These are phyloP conservation scores for Asbolus verrucosus DNA, from an alignment of 1,140 invertebrate genomes.

Conservation along the genomic window DNA sequence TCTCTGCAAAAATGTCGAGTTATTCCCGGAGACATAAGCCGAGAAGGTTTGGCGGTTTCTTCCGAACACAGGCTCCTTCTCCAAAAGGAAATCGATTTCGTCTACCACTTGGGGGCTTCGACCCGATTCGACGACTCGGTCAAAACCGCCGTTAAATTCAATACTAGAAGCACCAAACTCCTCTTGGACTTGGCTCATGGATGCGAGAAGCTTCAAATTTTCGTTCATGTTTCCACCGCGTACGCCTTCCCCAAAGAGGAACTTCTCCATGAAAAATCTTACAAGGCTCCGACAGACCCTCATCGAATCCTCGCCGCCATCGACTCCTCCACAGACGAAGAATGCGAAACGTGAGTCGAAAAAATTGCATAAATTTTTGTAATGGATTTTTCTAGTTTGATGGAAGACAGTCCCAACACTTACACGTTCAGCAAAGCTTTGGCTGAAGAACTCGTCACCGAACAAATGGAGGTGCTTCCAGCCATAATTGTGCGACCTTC, in stretches of 20 bases:
- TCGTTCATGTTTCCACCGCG: conserved; percentile 74
- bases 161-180: conserved; percentile 80
- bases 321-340: conserved; percentile 87
- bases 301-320: conserved; percentile 89
- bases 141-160: conserved; percentile 79
- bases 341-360: conserved; percentile 54
- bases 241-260: conserved; percentile 75
- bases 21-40: conserved; percentile 83
- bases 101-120: conserved; percentile 94
- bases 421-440: conserved; percentile 94
- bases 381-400: conserved; percentile 46
- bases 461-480: conserved; percentile 83
- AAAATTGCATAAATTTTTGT: conserved; percentile 78
- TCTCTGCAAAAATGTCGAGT: conserved; percentile 72
- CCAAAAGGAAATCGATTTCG: conserved; percentile 79
- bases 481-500: conserved; percentile 91
- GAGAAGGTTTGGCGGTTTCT: conserved; percentile 80
- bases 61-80: conserved; percentile 78
- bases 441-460: conserved; percentile 84
- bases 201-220: conserved; percentile 75
- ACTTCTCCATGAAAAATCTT: conserved; percentile 70
- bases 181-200: conserved; percentile 80
- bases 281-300: conserved; percentile 86
- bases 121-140: conserved; percentile 83
- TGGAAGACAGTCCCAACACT: conserved; percentile 85